Evolutionary conservation across 2,888 invertebrate species (phyloP), one percentile per base, ranked within the genome.

Genomic region (Agrypnus murinus): DNA sequence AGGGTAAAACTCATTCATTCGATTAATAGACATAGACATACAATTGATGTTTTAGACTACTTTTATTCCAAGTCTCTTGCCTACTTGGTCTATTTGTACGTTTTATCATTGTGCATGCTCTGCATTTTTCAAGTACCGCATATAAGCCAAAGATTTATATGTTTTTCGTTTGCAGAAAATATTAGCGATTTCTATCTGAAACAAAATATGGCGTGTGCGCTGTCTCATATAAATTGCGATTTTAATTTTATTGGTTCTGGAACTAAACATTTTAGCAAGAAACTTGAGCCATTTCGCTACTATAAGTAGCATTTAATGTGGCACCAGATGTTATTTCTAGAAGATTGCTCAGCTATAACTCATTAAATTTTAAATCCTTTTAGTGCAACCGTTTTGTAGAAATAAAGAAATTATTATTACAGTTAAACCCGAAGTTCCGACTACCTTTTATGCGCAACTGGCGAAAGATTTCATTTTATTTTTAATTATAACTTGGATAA

Each of bases 221-320:
- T 50, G 31, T 50, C 50, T 50, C 32, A 50, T 32, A 50, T 25
- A 58, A 58, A 57, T 57, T 57, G 36, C 55, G 17, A 57, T 9
- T 58, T 58, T 58, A 58, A 58, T 58, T 58, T 58, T 58, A 58
- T 58, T 58, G 25, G 58, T 58, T 58, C 19, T 55, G 10, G 14
- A 55, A 55, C 36, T 10, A 36, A 55, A 55, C 15, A n/a, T 36
- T 58, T 58, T 40, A 58, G 58, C 19, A 40, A 40, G 40, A 58
- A 58, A 58, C 19, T 40, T 15, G n/a, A 36, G 3, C 58, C 17
- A 40, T 58, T 58, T 58, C 43, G 25, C 12, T 38, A 43, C 40
- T 31, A 4, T 40, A 40, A 43, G 59, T 59, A 32, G 32, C 34
- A 46, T 60, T 60, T 60, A 46, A 36, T 36, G 55, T 15, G 34